Conservation (phyloP, 2,888 invertebrate species). For the Venusia cambrica region DNA sequence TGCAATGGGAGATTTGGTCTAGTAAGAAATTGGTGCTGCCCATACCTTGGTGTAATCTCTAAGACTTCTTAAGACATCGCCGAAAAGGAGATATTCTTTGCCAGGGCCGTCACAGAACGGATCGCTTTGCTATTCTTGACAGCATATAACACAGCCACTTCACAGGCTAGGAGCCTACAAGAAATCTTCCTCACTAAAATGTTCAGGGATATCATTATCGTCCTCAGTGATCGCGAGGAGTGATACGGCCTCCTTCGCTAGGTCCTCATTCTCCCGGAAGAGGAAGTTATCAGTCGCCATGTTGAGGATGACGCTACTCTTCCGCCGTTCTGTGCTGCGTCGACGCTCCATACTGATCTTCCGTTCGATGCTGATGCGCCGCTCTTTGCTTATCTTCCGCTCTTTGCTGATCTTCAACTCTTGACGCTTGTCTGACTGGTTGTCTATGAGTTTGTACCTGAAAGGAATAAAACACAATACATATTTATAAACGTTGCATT, state of each 20-base stretch:
- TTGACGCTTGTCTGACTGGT: slow-evolving; percentile 33
- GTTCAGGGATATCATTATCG: slow-evolving; percentile 42
- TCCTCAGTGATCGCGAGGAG: slow-evolving; percentile 58
- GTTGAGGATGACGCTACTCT: slow-evolving; percentile 46
- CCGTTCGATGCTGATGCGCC: slow-evolving; percentile 30
- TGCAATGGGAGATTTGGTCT: no score
- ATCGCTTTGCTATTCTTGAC: no score
- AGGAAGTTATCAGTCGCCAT: slow-evolving; percentile 46
- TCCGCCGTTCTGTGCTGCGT: slow-evolving; percentile 38
- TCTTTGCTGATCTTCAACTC: slow-evolving; percentile 34
- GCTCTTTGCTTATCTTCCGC: slow-evolving; percentile 33
- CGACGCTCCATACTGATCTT: slow-evolving; percentile 32
- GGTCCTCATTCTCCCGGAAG: slow-evolving; percentile 48
- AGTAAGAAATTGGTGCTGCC: no score
- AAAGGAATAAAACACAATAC: no score
- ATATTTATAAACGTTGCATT: no score
- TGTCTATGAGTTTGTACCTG: slow-evolving; percentile 51
- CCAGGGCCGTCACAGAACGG: no score
- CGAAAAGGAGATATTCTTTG: no score
- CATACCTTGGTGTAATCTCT: no score
- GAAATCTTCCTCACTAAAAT: slow-evolving; percentile 41
- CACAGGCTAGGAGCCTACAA: no score
- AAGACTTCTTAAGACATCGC: no score
- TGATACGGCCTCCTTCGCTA: slow-evolving; percentile 59
- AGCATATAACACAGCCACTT: no score